phyloP scores from a whole-genome alignment of 2,888 invertebrate genomes.

The Branchipolynoe longqiensis region DNA sequence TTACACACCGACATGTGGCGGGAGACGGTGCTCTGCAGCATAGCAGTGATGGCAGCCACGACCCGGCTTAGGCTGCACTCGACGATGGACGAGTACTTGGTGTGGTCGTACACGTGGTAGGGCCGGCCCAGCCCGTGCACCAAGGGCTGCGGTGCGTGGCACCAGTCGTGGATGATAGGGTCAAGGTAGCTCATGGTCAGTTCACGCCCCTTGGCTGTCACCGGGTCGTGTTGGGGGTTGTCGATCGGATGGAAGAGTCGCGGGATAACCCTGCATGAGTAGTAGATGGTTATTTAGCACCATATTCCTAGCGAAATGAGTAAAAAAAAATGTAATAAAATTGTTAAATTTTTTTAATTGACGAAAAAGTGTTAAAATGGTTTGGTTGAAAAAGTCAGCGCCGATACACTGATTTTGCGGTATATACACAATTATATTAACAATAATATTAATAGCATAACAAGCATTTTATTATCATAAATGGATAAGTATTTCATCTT shows the following conservation, averaged over 20 bases:
- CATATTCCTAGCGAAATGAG: no score
- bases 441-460: background rate
- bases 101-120: conserved; percentile 66
- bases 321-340: background rate
- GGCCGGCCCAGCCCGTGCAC: conserved; percentile 83
- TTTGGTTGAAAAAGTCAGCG: no score
- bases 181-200: conserved; percentile 76
- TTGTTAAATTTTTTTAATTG: background rate
- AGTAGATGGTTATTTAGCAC: no score
- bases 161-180: conserved; percentile 78
- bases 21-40: conserved; percentile 86
- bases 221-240: conserved; percentile 84
- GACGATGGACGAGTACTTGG: conserved; percentile 70
- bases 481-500: no score
- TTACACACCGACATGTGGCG: conserved; percentile 86
- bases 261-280: conserved; percentile 80
- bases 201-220: conserved; percentile 84
- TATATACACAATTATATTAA: background rate
- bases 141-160: conserved; percentile 81
- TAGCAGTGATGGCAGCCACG: conserved; percentile 83
- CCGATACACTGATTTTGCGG: no score
- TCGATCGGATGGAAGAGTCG: conserved; percentile 81
- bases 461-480: background rate
- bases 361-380: background rate
- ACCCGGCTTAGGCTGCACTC: conserved; percentile 85